These are phyloP conservation scores for Thecocarcelia acutangulata DNA, from an alignment of 2,888 invertebrate species.

Conservation along the genomic window DNA sequence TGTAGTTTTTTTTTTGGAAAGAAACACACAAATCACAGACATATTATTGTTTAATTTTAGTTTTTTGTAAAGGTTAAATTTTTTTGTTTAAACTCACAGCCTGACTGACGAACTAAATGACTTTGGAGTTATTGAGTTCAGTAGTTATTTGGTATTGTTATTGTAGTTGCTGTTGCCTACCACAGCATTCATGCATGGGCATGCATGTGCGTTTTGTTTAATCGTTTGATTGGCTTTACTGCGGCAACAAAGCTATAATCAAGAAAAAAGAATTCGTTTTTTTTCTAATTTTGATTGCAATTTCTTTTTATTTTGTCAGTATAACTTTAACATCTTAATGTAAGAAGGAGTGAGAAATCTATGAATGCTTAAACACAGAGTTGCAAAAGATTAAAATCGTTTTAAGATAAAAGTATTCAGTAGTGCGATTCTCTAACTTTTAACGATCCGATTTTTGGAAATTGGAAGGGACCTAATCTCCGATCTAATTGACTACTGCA, in stretches of 20 bases:
- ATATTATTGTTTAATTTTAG: conserved; percentile 8
- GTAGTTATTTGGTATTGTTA: conserved; percentile 11
- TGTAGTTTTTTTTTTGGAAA: not conserved
- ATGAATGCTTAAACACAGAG: conserved; percentile 30
- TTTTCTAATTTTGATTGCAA: conserved; percentile 22
- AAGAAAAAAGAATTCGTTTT: conserved; percentile 43
- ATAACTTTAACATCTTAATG: conserved; percentile 57
- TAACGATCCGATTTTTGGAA: no score
- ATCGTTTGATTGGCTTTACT: conserved; percentile 29
- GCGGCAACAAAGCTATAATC: conserved; percentile 1
- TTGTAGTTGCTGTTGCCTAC: conserved; percentile 27
- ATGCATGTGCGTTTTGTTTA: conserved; percentile 59
- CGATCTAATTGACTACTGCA: no score
- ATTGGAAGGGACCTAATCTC: no score
- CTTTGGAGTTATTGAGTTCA: conserved; percentile 40
- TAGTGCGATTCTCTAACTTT: no score
- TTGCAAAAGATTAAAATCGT: conserved; percentile 3
- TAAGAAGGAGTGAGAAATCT: conserved; percentile 11
- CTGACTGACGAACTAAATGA: conserved; percentile 39
- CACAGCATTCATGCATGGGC: conserved; percentile 47
- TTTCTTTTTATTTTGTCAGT: conserved; percentile 23
- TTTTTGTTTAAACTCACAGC: conserved; percentile 18
- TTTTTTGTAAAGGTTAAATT: not conserved
- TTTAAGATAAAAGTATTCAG: not conserved
- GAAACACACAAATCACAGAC: conserved; percentile 6